Evolutionary conservation across 2,113 vertebrate genomes (phyloP).

Genomic region (Crypturellus undulatus): DNA sequence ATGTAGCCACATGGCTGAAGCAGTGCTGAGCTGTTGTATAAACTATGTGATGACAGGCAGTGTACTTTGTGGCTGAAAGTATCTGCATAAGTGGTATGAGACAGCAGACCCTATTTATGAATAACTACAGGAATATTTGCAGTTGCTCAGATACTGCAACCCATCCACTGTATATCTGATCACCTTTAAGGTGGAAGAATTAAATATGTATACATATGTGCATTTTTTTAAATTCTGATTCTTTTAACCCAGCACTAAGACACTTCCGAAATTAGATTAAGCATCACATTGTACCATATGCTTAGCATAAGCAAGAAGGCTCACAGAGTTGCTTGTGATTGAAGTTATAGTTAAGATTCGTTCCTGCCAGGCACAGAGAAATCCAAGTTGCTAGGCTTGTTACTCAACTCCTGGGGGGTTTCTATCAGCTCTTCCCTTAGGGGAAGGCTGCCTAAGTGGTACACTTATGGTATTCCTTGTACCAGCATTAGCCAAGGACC

Average conservation of each 20-base stretch:
- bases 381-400: background rate
- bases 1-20: background rate
- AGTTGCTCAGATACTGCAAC: background rate
- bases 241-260: background rate
- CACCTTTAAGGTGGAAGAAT: background rate
- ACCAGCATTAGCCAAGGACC: background rate
- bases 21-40: background rate
- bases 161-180: background rate
- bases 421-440: background rate
- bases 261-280: background rate
- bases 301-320: background rate
- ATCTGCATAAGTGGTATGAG: background rate
- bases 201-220: background rate
- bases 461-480: background rate
- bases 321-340: background rate
- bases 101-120: background rate
- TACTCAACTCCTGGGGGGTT: background rate
- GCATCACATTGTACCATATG: background rate
- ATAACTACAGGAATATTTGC: background rate
- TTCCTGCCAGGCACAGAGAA: background rate
- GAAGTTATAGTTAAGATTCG: background rate
- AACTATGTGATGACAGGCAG: fast-evolving
- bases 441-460: background rate
- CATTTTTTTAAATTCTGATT: background rate
- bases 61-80: background rate